These are phyloP conservation scores for Pogonophryne albipinna DNA, from an alignment of 2,797 vertebrate species.

Conservation along the genomic window DNA sequence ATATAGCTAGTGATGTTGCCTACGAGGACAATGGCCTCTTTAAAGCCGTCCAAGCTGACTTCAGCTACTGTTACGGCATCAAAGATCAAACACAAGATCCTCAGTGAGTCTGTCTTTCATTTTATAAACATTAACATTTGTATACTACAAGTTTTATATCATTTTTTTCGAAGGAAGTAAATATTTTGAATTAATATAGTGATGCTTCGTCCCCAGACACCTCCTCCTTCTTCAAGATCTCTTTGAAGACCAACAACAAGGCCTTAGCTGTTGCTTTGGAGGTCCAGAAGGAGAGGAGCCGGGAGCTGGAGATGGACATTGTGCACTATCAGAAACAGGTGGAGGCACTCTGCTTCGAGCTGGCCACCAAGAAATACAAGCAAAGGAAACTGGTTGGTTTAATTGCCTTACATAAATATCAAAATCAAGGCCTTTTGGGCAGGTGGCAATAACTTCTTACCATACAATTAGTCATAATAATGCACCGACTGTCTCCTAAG, in stretches of 20 bases:
- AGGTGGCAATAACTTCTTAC: background rate
- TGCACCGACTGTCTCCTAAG: background rate
- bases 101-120: constrained; percentile 73
- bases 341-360: constrained; percentile 74
- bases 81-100: constrained; percentile 85
- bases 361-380: constrained; percentile 80
- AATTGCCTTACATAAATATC: background rate
- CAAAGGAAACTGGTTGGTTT: constrained; percentile 82
- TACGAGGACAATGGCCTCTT: constrained; percentile 45
- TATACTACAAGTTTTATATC: background rate
- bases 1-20: constrained; percentile 21
- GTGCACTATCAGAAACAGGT: constrained; percentile 76
- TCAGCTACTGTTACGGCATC: constrained; percentile 59
- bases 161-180: background rate
- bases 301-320: constrained; percentile 71
- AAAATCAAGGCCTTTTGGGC: background rate
- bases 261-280: constrained; percentile 80
- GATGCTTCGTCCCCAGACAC: constrained; percentile 71
- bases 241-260: constrained; percentile 86
- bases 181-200: background rate
- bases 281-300: constrained; percentile 75
- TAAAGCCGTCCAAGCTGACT: constrained; percentile 62
- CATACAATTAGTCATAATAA: no score
- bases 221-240: constrained; percentile 86
- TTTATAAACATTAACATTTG: background rate